Conservation (phyloP, 2,888 invertebrate species). For the Trachelus stipa region DNA sequence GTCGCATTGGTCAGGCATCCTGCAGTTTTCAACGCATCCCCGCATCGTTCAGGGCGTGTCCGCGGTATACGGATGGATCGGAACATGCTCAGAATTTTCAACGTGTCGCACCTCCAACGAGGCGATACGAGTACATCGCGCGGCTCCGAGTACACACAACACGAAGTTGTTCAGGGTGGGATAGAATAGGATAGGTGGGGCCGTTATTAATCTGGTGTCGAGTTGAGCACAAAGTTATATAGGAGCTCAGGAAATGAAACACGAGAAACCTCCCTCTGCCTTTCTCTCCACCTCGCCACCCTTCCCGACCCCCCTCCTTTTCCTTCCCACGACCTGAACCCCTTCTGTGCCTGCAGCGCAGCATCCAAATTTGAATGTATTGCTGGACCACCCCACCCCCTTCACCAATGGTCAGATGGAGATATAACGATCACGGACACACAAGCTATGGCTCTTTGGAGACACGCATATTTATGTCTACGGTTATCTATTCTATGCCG, state of each 20-base stretch:
- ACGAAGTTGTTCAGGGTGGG: conserved; percentile 56
- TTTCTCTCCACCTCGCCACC: conserved; percentile 21
- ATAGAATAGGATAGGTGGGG: conserved; percentile 63
- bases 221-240: conserved; percentile 68
- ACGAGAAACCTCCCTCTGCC: conserved; percentile 60
- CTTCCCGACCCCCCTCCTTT: conserved; percentile 27
- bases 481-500: conserved; percentile 31
- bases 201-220: conserved; percentile 67
- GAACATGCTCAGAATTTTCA: conserved; percentile 47
- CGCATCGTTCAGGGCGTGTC: conserved; percentile 41
- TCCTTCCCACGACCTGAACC: conserved; percentile 35
- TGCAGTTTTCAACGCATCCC: conserved; percentile 43
- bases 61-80: conserved; percentile 36
- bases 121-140: conserved; percentile 5
- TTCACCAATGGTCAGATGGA: conserved; percentile 60
- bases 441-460: conserved; percentile 54
- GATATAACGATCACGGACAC: conserved; percentile 64
- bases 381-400: conserved; percentile 54
- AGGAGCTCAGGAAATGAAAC: conserved; percentile 68
- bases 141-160: conserved; percentile 33
- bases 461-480: conserved; percentile 56
- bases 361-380: conserved; percentile 64
- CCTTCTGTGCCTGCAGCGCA: conserved; percentile 52
- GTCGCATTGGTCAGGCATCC: conserved; percentile 43
- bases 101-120: conserved; percentile 41